Evolutionary conservation across 1,140 invertebrate species (phyloP), one percentile per base, ranked within the genome.

Genomic region (Drosophila takahashii): DNA sequence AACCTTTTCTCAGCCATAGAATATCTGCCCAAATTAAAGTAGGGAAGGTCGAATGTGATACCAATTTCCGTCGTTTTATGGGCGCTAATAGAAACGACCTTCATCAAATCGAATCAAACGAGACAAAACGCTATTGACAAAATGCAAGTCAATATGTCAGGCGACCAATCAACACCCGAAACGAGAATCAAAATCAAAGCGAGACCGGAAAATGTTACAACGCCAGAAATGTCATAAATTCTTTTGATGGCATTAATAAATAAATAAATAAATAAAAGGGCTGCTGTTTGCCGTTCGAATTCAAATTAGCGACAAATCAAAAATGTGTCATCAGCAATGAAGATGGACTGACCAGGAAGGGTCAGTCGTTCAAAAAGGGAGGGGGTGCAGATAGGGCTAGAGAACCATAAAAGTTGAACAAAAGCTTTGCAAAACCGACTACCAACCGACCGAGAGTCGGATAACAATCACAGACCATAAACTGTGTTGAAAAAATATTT

Each of bases 61-160:
- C 26, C 15, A 66, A 45, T 72, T 70, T 76, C 52, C 80, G 60
- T 65, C 34, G 48, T 50, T 86, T 74, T 56, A 72, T 53, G 64
- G 64, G 47, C 56, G 26, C 66, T 76, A 79, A 87, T 58, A 52
- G 71, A 84, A 77, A 66, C 71, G 76, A 89, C 83, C 83, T 87
- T 87, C 83, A 73, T 87, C 83, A 83, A 77, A 77, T 77, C 60
- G 59, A 81, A 81, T 84, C 73, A 75, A 79, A 78, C 57, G 39
- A 66, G 74, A 74, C 69, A 75, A 81, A 86, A 57, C 62, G 74
- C 42, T 59, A 76, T 76, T 81, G 75, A 87, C 70, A 79, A 72
- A 86, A 83, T 87, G 70, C 83, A 86, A 77, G 84, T 89, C 84
- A 83, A 77, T 79, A 54, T 87, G 81, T 75, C 83, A 58, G 52